Percentiles rank a stretch among this genome's conserved stretches.
These are phyloP conservation scores for Blennius ocellaris DNA, from an alignment of 2,113 vertebrate species.

Conservation along the genomic window DNA sequence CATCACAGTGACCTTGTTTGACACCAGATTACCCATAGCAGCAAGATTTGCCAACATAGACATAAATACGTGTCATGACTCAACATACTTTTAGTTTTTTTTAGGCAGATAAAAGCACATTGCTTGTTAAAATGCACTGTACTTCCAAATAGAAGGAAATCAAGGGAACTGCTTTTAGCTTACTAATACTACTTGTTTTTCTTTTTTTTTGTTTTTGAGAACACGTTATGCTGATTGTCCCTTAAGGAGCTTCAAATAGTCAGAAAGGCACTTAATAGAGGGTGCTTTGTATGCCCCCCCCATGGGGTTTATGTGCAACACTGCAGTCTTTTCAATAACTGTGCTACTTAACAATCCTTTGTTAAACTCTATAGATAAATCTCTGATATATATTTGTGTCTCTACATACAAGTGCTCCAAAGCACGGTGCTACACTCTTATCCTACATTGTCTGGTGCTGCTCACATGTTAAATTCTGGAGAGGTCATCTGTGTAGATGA, in stretches of 20 bases:
- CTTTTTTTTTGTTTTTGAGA: slow-evolving; percentile 17
- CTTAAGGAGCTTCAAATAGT: slow-evolving; percentile 34
- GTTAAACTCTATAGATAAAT: slow-evolving; percentile 56
- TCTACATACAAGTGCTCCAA: slow-evolving; percentile 24
- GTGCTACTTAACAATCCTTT: slow-evolving; percentile 55
- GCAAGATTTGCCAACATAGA: slow-evolving; percentile 46
- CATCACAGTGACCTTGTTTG: slow-evolving; percentile 31
- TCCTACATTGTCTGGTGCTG: slow-evolving; percentile 7
- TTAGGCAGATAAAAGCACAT: slow-evolving; percentile 34
- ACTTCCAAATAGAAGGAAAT: slow-evolving; percentile 35
- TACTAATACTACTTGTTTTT: slow-evolving; percentile 24
- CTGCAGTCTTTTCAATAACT: slow-evolving; percentile 44
- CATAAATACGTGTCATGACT: slow-evolving; percentile 31
- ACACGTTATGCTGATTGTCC: slow-evolving; percentile 36
- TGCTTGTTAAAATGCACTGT: slow-evolving; percentile 53
- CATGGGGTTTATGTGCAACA: slow-evolving; percentile 66
- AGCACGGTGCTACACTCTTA: slow-evolving; percentile 11
- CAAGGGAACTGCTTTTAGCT: slow-evolving; percentile 33
- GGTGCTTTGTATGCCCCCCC: slow-evolving; percentile 5
- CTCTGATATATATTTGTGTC: slow-evolving; percentile 37
- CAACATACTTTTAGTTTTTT: not conserved
- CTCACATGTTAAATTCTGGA: slow-evolving; percentile 15
- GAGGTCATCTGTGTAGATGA: slow-evolving; percentile 2
- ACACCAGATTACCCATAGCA: slow-evolving; percentile 59
- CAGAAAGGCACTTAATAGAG: slow-evolving; percentile 12